Evolutionary conservation across 2,888 invertebrate species (phyloP).

Genomic region (Eulithis prunata): DNA sequence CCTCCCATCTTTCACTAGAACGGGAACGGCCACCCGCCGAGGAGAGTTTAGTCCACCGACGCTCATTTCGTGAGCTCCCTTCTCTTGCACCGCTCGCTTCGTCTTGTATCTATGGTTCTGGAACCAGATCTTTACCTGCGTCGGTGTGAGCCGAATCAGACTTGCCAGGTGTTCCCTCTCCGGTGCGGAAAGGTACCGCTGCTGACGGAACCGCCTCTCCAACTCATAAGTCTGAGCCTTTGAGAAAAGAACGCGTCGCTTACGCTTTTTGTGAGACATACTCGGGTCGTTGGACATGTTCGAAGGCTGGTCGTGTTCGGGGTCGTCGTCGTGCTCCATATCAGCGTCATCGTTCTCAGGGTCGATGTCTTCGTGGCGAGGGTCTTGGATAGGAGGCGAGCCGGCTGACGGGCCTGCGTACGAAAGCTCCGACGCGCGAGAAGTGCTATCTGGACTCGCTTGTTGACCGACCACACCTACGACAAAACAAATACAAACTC

Average conservation of each 20-base stretch:
- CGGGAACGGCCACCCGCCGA: conserved; percentile 96
- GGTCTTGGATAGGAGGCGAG: conserved; percentile 67
- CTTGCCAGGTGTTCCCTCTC: conserved; percentile 98
- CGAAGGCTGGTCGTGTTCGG: conserved; percentile 73
- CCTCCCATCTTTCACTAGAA: conserved; percentile 96
- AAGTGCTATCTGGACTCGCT: conserved; percentile 94
- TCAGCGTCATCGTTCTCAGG: conserved; percentile 79
- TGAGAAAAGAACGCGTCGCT: conserved; percentile 97
- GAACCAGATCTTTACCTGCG: conserved; percentile 99
- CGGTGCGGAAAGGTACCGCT: conserved; percentile 98
- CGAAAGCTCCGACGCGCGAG: conserved; percentile 91
- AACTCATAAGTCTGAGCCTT: conserved; percentile 99
- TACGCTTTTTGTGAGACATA: conserved; percentile 92
- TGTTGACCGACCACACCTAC: conserved; percentile 86
- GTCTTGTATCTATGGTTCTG: conserved; percentile 99
- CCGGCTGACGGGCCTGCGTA: conserved; percentile 76
- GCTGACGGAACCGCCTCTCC: conserved; percentile 97
- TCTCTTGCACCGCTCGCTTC: conserved; percentile 98
- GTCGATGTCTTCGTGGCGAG: conserved; percentile 66
- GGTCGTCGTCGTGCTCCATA: conserved; percentile 86
- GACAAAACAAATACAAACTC: conserved; percentile 50
- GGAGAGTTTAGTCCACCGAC: conserved; percentile 91
- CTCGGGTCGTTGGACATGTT: conserved; percentile 70
- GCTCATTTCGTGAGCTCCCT: conserved; percentile 89
- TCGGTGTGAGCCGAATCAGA: conserved; percentile 97